Percentiles rank a stretch among this genome's conserved stretches.
Evolutionary conservation across 2,888 invertebrate species (phyloP).

Genomic region (Gastrophysa polygoni): DNA sequence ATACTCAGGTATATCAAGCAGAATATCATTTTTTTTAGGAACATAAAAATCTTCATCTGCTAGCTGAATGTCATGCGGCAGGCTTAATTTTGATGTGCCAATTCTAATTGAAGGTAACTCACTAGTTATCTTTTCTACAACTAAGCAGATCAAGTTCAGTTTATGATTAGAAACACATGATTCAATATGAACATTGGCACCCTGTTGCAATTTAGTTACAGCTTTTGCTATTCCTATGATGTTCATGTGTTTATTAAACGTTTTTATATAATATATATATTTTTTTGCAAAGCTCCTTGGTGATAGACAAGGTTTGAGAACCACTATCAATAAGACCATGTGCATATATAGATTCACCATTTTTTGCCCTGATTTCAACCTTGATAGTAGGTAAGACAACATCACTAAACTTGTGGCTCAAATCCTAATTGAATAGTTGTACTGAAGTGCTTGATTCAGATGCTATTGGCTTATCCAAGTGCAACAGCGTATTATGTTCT

Average conservation of each 20-base stretch:
- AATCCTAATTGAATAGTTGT: background rate
- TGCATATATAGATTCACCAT: constrained; percentile 1
- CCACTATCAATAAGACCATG: constrained; percentile 12
- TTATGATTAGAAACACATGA: constrained; percentile 4
- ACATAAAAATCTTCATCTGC: background rate
- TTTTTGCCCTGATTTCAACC: background rate
- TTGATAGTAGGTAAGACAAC: background rate
- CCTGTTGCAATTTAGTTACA: background rate
- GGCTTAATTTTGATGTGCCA: background rate
- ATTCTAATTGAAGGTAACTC: background rate
- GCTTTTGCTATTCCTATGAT: constrained; percentile 6
- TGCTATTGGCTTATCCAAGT: background rate
- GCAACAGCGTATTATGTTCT: constrained; percentile 11
- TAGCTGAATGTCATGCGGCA: background rate
- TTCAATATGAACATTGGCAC: constrained; percentile 4
- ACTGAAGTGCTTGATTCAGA: background rate
- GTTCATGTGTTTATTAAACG: background rate
- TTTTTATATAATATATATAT: background rate
- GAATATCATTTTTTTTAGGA: background rate
- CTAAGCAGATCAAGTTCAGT: background rate
- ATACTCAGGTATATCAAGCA: background rate
- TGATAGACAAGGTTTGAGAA: constrained; percentile 9
- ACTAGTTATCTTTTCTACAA: constrained; percentile 5
- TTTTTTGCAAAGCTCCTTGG: background rate
- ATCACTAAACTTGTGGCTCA: background rate